Evolutionary conservation across 1,140 invertebrate species (phyloP).

Genomic region (Rhagoletis zephyria): DNA sequence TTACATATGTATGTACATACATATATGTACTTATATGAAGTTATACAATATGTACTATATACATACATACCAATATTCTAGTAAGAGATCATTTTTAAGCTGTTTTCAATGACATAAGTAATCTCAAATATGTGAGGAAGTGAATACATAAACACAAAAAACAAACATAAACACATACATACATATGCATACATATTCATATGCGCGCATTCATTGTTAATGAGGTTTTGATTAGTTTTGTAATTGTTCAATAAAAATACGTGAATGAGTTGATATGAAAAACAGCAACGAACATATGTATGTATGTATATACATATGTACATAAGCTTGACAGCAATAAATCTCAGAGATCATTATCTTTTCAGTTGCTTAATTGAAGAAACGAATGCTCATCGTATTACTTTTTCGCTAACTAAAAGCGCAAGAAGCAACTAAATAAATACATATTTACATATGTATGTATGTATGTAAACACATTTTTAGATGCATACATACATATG

Average conservation of each 20-base stretch:
- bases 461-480: not conserved
- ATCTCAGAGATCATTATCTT: slow-evolving; percentile 18
- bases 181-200: too few relatives aligned
- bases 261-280: not conserved
- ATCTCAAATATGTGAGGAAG: too few relatives aligned
- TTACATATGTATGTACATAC: too few relatives aligned
- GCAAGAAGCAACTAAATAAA: not conserved
- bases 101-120: too few relatives aligned
- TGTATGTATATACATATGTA: not conserved
- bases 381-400: not conserved
- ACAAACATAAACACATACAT: too few relatives aligned
- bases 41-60: too few relatives aligned
- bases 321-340: slow-evolving; percentile 43
- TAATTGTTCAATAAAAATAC: slow-evolving; percentile 5
- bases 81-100: too few relatives aligned
- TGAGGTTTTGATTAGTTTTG: not conserved
- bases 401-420: not conserved
- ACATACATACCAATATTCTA: too few relatives aligned
- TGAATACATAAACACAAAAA: too few relatives aligned
- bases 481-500: not conserved
- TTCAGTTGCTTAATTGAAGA: slow-evolving; percentile 18
- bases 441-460: not conserved
- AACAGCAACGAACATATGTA: not conserved
- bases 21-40: too few relatives aligned
- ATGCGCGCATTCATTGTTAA: not conserved